phyloP scores from a whole-genome alignment of 2,797 vertebrate species.

The Pseudocheirus occidentalis region DNA sequence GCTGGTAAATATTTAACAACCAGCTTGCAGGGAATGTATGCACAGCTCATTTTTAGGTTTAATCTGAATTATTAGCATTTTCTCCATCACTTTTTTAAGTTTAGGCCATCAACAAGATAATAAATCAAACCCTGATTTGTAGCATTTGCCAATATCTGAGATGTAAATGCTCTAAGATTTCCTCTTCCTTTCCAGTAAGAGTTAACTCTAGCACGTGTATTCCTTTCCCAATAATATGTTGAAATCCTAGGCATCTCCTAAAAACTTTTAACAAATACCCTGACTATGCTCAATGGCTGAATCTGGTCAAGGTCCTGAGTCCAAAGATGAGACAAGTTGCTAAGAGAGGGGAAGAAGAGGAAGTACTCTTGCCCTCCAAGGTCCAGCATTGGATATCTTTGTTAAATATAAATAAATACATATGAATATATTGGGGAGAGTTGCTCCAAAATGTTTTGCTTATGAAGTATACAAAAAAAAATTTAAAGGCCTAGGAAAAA shows the following conservation, averaged over 20 bases:
- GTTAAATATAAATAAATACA: background rate
- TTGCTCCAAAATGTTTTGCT: background rate
- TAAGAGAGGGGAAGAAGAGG: background rate
- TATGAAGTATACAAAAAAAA: background rate
- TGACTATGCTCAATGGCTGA: background rate
- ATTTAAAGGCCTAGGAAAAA: background rate
- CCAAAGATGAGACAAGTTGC: background rate
- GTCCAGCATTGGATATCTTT: background rate
- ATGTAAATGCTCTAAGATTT: background rate
- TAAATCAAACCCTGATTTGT: background rate
- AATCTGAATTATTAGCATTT: background rate
- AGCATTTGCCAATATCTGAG: background rate
- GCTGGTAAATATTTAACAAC: background rate
- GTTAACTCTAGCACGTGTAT: background rate
- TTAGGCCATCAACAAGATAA: background rate
- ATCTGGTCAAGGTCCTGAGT: background rate
- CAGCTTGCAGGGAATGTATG: background rate
- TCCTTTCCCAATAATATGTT: background rate
- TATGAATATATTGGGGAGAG: background rate
- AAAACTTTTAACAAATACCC: background rate
- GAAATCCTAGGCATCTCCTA: background rate
- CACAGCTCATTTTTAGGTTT: background rate
- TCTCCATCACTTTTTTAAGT: background rate
- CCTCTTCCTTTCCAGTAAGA: background rate
- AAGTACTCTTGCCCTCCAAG: background rate